A percentile compares a stretch with the other conserved stretches of the same genome.
These are phyloP conservation scores for Drosophila prolongata DNA, from an alignment of 2,888 invertebrate genomes.

Conservation along the genomic window DNA sequence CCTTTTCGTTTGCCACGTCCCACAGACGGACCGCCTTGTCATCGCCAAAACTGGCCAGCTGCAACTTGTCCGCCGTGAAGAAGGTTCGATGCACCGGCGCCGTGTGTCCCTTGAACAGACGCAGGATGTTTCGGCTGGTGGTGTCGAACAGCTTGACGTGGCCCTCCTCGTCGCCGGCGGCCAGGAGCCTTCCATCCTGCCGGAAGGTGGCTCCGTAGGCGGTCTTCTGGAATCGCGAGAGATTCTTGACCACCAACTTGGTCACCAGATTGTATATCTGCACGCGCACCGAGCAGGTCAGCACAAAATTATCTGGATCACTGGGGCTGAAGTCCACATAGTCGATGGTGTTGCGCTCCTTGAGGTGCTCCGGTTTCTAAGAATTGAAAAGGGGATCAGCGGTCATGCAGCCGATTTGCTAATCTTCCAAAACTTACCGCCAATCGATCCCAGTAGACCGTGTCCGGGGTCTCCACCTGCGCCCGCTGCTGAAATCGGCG, in stretches of 20 bases:
- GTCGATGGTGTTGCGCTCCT: constrained; percentile 96
- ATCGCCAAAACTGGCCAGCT: constrained; percentile 95
- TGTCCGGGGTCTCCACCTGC: constrained; percentile 90
- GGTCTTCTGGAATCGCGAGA: constrained; percentile 92
- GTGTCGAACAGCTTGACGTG: constrained; percentile 95
- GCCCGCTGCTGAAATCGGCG: constrained; percentile 77
- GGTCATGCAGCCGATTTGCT: neutral
- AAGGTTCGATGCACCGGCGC: constrained; percentile 92
- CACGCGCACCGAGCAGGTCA: constrained; percentile 95
- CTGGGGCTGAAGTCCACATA: constrained; percentile 95
- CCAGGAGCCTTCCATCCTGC: constrained; percentile 91
- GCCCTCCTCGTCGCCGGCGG: constrained; percentile 95
- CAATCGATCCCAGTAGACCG: constrained; percentile 94
- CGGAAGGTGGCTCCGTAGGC: constrained; percentile 95
- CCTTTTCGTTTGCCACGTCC: constrained; percentile 94
- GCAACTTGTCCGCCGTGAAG: constrained; percentile 91
- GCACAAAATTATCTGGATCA: constrained; percentile 95
- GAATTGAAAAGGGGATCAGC: neutral
- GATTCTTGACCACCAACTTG: constrained; percentile 91
- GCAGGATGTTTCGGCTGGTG: constrained; percentile 91
- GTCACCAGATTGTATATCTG: constrained; percentile 94
- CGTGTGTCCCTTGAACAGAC: constrained; percentile 94
- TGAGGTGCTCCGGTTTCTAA: constrained; percentile 93
- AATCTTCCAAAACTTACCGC: constrained; percentile 86
- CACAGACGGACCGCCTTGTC: constrained; percentile 94